Evolutionary conservation across 2,888 invertebrate species (phyloP).

Genomic region (Epinotia nisella): DNA sequence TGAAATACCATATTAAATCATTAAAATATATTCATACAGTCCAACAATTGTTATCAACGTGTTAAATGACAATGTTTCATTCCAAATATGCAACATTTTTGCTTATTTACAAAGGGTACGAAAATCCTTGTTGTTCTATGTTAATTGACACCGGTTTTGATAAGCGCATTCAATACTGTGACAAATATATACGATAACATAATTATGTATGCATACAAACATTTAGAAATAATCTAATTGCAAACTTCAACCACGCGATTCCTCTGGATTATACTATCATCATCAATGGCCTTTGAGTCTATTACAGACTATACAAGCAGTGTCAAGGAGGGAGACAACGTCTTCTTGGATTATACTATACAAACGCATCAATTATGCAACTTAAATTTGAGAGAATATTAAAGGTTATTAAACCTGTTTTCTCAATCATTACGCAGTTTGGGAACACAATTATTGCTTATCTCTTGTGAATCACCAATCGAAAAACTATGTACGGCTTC

Average conservation of each 20-base stretch:
- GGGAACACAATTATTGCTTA: constrained; percentile 52
- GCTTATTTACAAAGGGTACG: neutral
- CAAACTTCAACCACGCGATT: neutral
- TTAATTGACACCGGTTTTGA: constrained; percentile 28
- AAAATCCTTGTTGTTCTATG: constrained; percentile 15
- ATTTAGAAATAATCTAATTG: neutral
- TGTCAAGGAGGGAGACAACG: too few species aligned
- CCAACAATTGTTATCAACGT: too few species aligned
- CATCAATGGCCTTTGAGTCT: too few species aligned
- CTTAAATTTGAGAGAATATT: neutral
- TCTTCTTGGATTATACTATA: too few species aligned
- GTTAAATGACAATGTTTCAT: too few species aligned
- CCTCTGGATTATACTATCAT: too few species aligned
- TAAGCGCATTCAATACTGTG: constrained; percentile 27
- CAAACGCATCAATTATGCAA: neutral
- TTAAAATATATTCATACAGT: too few species aligned
- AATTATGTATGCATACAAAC: constrained; percentile 12
- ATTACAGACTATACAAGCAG: too few species aligned
- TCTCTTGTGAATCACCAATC: constrained; percentile 65
- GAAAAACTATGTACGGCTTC: constrained; percentile 51
- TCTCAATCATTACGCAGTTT: constrained; percentile 45
- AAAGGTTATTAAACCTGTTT: constrained; percentile 12
- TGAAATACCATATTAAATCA: too few species aligned
- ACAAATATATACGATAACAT: constrained; percentile 32
- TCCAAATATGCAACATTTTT: neutral